Evolutionary conservation across 2,888 invertebrate genomes (phyloP), one percentile per base, ranked within the genome.

Genomic region (Phyllotreta striolata): DNA sequence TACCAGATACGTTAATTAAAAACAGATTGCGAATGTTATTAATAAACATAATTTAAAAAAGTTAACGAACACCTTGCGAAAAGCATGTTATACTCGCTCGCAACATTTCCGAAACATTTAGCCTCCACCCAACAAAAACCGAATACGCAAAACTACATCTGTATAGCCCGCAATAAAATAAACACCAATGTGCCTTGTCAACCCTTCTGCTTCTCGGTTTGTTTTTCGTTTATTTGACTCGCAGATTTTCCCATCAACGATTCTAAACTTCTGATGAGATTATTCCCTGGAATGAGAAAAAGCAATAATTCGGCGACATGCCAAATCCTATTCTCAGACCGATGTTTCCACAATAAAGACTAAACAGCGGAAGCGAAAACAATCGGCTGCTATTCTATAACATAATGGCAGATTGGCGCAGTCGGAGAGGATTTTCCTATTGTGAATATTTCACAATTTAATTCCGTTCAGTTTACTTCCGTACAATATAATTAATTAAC

Each of bases 291-390:
- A 56, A 43, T 35, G 46, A 56, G 37, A 46, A 55, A 55, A 55
- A 41, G 56, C 56, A 46, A 56, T 56, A 38, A 56, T 56, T 56
- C 24, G 44, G 46, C 46, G 38, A 46, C 56, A 46, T 46, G 9
- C 12, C 56, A 10, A 56, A 56, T 56, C 41, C 38, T 35, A 3
- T 34, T 38, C 46, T 44, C 6, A 35, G 43, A 38, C 46, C 46
- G 46, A 12, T 46, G 56, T 56, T 56, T 41, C 46, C 44, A 55
- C 56, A 40, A 46, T 13, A 46, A 56, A 56, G 55, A 55, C 44
- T 37, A 10, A 2, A 44, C 37, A 56, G 12, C 46, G 37, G 56
- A 46, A 46, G 34, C 44, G 56, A 46, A 56, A 46, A 9, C 35
- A 46, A 13, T 13, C 37, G 9, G 37, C 49, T 47, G 34, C 47